A percentile compares a stretch with the other conserved stretches of the same genome.
These are phyloP conservation scores for Parnassius smintheus DNA, from an alignment of 2,888 invertebrate species.

Conservation along the genomic window DNA sequence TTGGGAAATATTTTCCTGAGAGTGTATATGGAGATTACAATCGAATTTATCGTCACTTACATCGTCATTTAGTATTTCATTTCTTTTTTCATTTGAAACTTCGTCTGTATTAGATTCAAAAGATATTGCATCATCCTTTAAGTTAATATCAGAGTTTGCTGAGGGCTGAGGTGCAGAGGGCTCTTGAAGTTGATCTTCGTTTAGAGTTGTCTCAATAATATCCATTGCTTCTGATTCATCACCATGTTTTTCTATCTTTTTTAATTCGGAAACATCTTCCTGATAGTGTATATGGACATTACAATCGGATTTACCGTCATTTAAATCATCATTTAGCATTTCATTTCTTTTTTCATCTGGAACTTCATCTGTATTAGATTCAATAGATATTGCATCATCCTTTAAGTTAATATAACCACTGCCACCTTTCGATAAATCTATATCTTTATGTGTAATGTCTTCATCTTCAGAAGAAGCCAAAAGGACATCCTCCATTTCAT, in stretches of 20 bases:
- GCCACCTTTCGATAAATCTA: constrained; percentile 8
- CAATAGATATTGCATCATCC: constrained; percentile 48
- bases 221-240: neutral
- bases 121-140: constrained; percentile 47
- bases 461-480: constrained; percentile 61
- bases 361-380: constrained; percentile 39
- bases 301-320: neutral
- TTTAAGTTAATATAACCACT: constrained; percentile 42
- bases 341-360: constrained; percentile 7
- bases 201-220: neutral
- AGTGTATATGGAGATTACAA: neutral
- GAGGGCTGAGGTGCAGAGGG: too few relatives aligned
- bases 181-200: neutral
- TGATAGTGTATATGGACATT: neutral
- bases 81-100: constrained; percentile 16
- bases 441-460: constrained; percentile 26
- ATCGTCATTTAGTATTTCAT: neutral
- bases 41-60: neutral
- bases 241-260: neutral
- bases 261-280: neutral
- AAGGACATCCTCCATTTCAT: constrained; percentile 52
- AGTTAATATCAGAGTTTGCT: constrained; percentile 36
- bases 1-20: neutral
- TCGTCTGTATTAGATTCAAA: constrained; percentile 43
- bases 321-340: neutral